Conservation (phyloP, 2,888 invertebrate species). For the Megaustenia siamemsis region DNA sequence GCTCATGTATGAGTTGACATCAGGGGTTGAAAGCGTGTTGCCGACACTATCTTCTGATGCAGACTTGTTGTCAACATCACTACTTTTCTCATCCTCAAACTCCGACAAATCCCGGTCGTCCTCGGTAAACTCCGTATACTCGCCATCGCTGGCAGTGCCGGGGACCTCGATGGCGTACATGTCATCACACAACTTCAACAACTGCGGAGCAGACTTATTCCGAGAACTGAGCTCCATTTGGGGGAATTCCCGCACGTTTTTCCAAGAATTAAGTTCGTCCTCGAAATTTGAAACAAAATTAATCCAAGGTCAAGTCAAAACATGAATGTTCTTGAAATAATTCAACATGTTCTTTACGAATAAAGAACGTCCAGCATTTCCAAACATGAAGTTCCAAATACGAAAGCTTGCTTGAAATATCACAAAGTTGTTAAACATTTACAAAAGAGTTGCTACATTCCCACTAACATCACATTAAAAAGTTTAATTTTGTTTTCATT, state of each 20-base stretch:
- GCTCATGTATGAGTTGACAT: not conserved
- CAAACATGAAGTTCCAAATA: too few species aligned
- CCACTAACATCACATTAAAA: too few species aligned
- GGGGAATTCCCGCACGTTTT: not conserved
- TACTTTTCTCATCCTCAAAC: not conserved
- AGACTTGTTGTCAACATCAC: not conserved
- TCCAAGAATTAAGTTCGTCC: not conserved
- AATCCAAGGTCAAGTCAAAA: too few species aligned
- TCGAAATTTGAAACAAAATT: not conserved
- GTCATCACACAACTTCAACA: conserved; percentile 17
- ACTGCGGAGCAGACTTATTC: conserved; percentile 20
- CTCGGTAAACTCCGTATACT: not conserved
- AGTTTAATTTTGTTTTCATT: too few species aligned
- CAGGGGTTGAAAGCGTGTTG: not conserved
- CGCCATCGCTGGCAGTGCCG: not conserved
- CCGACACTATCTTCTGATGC: conserved; percentile 28
- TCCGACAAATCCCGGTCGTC: not conserved
- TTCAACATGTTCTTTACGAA: too few species aligned
- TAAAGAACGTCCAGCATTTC: too few species aligned
- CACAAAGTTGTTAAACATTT: too few species aligned
- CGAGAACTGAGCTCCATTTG: conserved; percentile 32
- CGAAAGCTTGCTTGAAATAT: too few species aligned
- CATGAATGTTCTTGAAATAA: too few species aligned
- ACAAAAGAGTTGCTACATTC: too few species aligned
- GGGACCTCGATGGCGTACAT: conserved; percentile 2